Base-by-base conservation (phyloP, 2,888 invertebrate genomes). In the Automeris io region DNA sequence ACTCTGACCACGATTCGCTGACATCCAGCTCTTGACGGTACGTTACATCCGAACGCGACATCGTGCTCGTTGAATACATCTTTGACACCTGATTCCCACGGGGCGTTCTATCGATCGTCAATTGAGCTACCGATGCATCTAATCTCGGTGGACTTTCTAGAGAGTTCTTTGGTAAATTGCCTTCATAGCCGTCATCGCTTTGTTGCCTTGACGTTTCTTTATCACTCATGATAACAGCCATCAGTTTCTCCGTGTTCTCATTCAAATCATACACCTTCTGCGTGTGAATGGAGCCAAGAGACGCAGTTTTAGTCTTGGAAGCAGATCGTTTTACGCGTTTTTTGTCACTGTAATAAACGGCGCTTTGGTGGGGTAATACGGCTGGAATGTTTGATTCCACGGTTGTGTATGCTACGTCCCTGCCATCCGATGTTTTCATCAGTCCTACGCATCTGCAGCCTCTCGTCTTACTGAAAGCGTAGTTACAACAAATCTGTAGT, bases 241-340 rank as follows among this genome's bases (percentile, higher is more conserved):
- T 80, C 2, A 71, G 19, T 41, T 75, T 77, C 46, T 83, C 81
- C 1, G 62, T 61, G 35, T 81, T 77, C 24, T 81, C 80, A 40
- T 83, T 77, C 32, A 82, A 46, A 51, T 86, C 82, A 51, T 70
- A 82, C 12, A 83, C 78, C 47, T 58, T 70, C 45, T 76, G 74
- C 0, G 71, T 72, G 35, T 44, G 58, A 13, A 66, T 33, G 2
- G 76, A 70, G 1, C 61, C 63, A 2, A 61, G 36, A 2, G 75
- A 74, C 6, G 66, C 51, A 5, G 63, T 49, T 52, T 62, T 72
- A 1, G 57, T 51, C 49, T 54, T 67, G 0, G 61, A 47, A 11
- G 43, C 38, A 0, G 49, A 32, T 8, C 41, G 49, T 29, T 49
- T 60, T 0, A 22, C n/a, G 5, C 44, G 54, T 35, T 44, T 61